A percentile compares a stretch with the other conserved stretches of the same genome.
These are phyloP conservation scores for Drosophila grimshawi DNA, from an alignment of 1,140 invertebrate species.

Conservation along the genomic window DNA sequence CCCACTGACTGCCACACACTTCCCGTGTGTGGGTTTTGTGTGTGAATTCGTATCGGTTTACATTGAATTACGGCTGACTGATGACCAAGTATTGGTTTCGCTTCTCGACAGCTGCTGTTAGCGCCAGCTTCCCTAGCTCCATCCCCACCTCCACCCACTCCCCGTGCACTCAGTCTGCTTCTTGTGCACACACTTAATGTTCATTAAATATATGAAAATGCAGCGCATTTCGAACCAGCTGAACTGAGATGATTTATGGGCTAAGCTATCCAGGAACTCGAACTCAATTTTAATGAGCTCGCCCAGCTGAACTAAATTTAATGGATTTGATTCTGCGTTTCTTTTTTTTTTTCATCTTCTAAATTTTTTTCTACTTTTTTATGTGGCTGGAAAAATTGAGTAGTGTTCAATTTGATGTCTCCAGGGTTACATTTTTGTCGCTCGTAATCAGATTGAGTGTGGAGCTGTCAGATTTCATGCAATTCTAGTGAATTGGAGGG, in stretches of 20 bases:
- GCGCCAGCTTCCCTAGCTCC: slow-evolving; percentile 1
- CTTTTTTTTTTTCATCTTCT: background rate
- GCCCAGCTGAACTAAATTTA: slow-evolving; percentile 59
- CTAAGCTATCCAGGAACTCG: background rate
- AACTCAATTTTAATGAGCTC: slow-evolving; percentile 63
- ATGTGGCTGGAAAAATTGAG: background rate
- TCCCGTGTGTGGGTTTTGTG: slow-evolving; percentile 13
- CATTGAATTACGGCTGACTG: slow-evolving; percentile 76
- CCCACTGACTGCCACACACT: slow-evolving; percentile 1
- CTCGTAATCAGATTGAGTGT: background rate
- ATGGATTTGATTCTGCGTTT: slow-evolving; percentile 28
- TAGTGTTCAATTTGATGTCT: background rate
- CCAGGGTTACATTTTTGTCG: slow-evolving; percentile 4
- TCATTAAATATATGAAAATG: slow-evolving; percentile 76
- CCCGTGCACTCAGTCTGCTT: background rate
- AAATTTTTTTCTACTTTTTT: slow-evolving; percentile 8
- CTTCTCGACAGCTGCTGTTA: slow-evolving; percentile 28
- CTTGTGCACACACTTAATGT: slow-evolving; percentile 62
- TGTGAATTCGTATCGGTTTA: slow-evolving; percentile 60
- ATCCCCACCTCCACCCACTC: background rate
- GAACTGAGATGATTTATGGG: slow-evolving; percentile 60
- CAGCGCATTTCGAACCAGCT: slow-evolving; percentile 12
- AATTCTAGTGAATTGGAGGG: background rate
- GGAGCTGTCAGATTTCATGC: background rate
- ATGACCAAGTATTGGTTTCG: slow-evolving; percentile 65